Evolutionary conservation across 1,140 invertebrate species (phyloP), one percentile per base, ranked within the genome.

Genomic region (Drosophila quadrilineata): DNA sequence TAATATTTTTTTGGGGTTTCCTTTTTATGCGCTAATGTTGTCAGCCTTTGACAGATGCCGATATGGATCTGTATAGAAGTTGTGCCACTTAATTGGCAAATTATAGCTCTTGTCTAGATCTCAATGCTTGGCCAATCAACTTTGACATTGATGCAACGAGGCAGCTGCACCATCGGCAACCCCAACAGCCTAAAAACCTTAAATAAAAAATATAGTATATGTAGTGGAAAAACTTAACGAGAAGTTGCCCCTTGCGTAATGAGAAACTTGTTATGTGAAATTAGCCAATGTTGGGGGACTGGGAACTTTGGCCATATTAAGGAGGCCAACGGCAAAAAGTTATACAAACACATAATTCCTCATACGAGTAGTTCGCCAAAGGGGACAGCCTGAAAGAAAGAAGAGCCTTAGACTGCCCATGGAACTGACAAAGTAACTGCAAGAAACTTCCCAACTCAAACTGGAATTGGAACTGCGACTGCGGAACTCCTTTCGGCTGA

Each of bases 21-120:
- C n/a, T n/a, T n/a, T n/a, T n/a, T n/a, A n/a, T n/a, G n/a, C n/a
- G 26, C 57, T 53, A 82, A 82, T 82, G 77, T 73, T 69, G 62
- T 53, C 76, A 36, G 64, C 38, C 36, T 56, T 65, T 59, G 71
- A 75, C 59, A 52, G 56, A 17, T 53, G 36, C 28, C 38, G 57
- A 79, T 66, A 59, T 48, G 49, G 54, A 80, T 73, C 70, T 40
- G 45, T 4, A 6, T 6, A 17, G 40, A 38, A 36, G 17, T 36
- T 29, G 54, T 31, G 71, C 57, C 54, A 72, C 77, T 82, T 82
- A 82, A 82, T 82, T 82, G 77, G 77, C 77, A 82, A 82, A 82
- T 82, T 82, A 82, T 76, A 76, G 75, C 58, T 64, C 74, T 85
- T 85, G 79, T 85, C 80, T 84, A 84, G 79, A 84, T 84, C 60